phyloP scores from a whole-genome alignment of 2,888 invertebrate genomes.

The Stratiomys singularior region DNA sequence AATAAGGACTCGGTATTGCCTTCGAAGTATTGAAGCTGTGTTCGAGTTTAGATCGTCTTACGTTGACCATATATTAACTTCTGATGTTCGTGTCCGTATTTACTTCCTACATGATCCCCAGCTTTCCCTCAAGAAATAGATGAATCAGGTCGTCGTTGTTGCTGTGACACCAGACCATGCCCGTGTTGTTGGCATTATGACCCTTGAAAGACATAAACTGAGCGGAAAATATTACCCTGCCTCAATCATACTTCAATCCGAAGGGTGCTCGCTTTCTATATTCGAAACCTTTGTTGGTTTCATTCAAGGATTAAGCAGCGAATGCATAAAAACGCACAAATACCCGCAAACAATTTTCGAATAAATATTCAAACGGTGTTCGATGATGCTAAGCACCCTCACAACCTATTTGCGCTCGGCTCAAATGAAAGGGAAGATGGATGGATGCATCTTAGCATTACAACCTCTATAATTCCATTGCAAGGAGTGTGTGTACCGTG shows the following conservation, averaged over 20 bases:
- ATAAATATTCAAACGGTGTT: constrained; percentile 47
- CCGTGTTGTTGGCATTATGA: neutral
- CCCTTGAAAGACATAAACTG: constrained; percentile 44
- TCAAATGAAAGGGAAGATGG: constrained; percentile 17
- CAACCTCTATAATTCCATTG: constrained; percentile 24
- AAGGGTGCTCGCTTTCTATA: constrained; percentile 18
- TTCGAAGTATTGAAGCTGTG: too few relatives aligned
- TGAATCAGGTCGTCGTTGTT: constrained; percentile 27
- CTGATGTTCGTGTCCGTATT: neutral
- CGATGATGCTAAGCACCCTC: constrained; percentile 46
- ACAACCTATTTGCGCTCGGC: constrained; percentile 32
- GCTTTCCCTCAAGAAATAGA: neutral
- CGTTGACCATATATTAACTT: too few relatives aligned
- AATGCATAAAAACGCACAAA: constrained; percentile 45
- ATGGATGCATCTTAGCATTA: constrained; percentile 30
- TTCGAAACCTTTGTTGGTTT: constrained; percentile 39
- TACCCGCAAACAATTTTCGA: constrained; percentile 45
- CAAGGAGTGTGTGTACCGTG: constrained; percentile 9
- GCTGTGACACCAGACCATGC: constrained; percentile 24
- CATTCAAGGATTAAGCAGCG: constrained; percentile 42
- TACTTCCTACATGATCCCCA: neutral
- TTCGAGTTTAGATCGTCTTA: too few relatives aligned
- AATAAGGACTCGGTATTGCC: too few relatives aligned
- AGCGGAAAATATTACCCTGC: constrained; percentile 43
- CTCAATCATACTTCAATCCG: constrained; percentile 12